Evolutionary conservation across 2,113 vertebrate species (phyloP), one percentile per base, ranked within the genome.

Genomic region (Leuciscus idus): DNA sequence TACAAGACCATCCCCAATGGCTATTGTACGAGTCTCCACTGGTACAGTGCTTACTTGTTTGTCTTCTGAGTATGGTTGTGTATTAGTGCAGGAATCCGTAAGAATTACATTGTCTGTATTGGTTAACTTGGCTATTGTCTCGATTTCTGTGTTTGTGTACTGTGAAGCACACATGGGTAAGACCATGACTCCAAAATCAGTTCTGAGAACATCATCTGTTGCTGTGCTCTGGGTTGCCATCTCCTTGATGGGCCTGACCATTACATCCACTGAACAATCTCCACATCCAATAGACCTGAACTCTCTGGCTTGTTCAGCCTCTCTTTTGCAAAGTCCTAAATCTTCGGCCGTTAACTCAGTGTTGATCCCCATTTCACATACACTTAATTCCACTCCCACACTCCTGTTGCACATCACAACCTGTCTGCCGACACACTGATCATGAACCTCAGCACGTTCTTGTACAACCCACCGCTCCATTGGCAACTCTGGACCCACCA

Each of bases 1-100:
- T 52, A 99, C 96, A 0, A 96, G 96, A 12, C 98, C 97, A 11
- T 99, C 98, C 39, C 98, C 98, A 0, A 96, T 93, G 0, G 96
- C 97, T 9, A 99, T 95, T 0, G 95, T 97, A 59, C 97, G 92
- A 0, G 87, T 91, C 88, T 97, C 96, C 21, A 95, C 91, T 0
- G 81, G 85, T 12, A 90, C 81, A 0, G 97, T 99, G 93, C 93
- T 95, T 73, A 97, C 98, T 88, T 98, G 95, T 26, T 96, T 96
- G 84, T 98, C 96, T 0, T 85, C 92, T 17, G 93, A 95, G 87
- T 89, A 90, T 21, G 95, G 48, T 23, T 46, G 21, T 0, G 95
- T 97, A 88, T 94, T 96, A 0, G 96, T 98, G 84, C 89, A 94
- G 0, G 95, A 94, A 72, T 99, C 96, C 0, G 72, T 70, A 1